Evolutionary conservation across 1,140 invertebrate species (phyloP), one percentile per base, ranked within the genome.

Genomic region (Micrasema minimum): DNA sequence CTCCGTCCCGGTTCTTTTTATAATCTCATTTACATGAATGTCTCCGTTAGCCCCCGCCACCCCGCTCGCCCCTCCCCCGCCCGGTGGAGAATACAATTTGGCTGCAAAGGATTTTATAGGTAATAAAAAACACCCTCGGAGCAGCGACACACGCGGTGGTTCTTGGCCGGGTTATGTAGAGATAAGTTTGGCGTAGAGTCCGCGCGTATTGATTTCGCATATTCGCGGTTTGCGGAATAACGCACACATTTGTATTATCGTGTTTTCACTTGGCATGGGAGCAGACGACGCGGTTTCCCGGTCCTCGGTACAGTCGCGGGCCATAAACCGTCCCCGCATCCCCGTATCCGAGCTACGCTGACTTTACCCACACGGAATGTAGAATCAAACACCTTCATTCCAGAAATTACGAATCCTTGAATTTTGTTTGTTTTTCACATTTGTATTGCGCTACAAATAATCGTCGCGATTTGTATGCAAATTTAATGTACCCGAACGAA

Each of bases 1-100:
- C 55, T 67, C 23, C 50, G 59, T 43, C 57, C 22, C 69, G 66
- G 66, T 75, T 62, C 68, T 74, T 75, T 74, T 75, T 75, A 71
- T 75, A 75, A 75, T 75, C 73, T 75, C 69, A 75, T 75, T 72
- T 75, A 71, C 73, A 75, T 75, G 69, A 72, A 75, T 75, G 73
- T 75, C 73, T 71, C 73, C 72, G 62, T 45, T 45, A 16, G 23
- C 65, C 71, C 70, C 45, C n/a, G 37, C 65, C 31, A 2, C 53
- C n/a, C 2, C 26, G 4, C 22, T 2, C 6, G 12, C 23, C 14
- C 48, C 2, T 5, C 31, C 22, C n/a, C 12, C 53, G 41, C 43
- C 67, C 57, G 41, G 38, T 35, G 55, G 46, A 69, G 66, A 75
- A 75, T 75, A 75, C 73, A 75, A 75, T 75, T 75, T 75, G 69